These are phyloP conservation scores for Macrotus californicus DNA, from an alignment of 2,113 vertebrate species.

Conservation along the genomic window DNA sequence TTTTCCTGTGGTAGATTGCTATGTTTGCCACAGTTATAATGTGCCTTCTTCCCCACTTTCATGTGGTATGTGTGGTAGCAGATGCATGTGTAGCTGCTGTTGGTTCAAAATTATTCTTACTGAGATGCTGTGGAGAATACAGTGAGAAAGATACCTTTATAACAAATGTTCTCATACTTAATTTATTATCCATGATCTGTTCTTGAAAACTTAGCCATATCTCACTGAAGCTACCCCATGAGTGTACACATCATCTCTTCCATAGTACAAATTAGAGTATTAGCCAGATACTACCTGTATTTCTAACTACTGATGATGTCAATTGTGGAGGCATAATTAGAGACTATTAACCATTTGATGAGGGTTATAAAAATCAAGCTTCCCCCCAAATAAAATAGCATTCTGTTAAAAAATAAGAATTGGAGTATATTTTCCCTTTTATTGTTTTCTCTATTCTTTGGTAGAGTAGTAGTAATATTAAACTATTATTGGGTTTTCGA, in stretches of 20 bases:
- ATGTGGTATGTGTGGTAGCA: constrained; percentile 33
- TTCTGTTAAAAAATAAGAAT: constrained; percentile 18
- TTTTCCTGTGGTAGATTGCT: constrained; percentile 39
- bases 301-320: not conserved
- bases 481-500: not conserved
- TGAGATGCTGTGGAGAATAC: not conserved
- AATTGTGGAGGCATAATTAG: not conserved
- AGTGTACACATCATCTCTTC: not conserved
- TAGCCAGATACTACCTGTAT: not conserved
- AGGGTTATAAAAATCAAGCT: not conserved
- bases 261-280: not conserved
- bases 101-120: constrained; percentile 53
- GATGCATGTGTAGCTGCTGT: constrained; percentile 18
- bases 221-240: not conserved
- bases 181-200: not conserved
- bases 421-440: not conserved
- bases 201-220: not conserved
- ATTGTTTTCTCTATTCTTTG: not conserved
- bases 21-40: constrained; percentile 50
- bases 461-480: not conserved
- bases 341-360: not conserved
- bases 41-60: constrained; percentile 33
- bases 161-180: not conserved
- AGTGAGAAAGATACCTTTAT: not conserved
- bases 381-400: not conserved